Evolutionary conservation across 2,888 invertebrate species (phyloP), one percentile per base, ranked within the genome.

Genomic region (Caenorhabditis becei): DNA sequence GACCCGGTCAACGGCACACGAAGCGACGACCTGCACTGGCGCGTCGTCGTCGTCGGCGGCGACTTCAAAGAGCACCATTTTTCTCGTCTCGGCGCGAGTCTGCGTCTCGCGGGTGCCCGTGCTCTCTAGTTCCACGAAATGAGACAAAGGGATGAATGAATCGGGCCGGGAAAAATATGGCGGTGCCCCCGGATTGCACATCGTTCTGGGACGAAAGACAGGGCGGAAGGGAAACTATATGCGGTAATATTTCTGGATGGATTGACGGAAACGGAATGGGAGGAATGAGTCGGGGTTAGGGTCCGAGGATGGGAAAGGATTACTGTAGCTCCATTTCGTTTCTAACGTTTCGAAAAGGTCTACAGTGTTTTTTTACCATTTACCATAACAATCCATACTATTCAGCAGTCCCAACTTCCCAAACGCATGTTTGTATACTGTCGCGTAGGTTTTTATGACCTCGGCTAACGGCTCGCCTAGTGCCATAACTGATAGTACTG

Each of bases 11-110:
- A 35, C 49, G 20, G 24, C 41, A n/a, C 44, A 44, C 2, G 26
- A 28, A 23, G 14, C 18, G 62, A 66, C 54, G 66, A 65, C 58
- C 54, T 58, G 61, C 53, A 32, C 47, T 18, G 65, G 47, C 18
- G 54, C 63, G 47, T 47, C 47, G 41, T 47, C 47, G 41, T 23
- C 41, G 8, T 14, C 24, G 65, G 47, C 80, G 70, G 80, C 70
- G 28, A 75, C 70, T 69, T 75, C 63, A 75, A 80, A 80, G 80
- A 75, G 66, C 63, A 59, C 80, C 69, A 80, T 80, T 80, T 65
- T 69, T 80, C 70, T 80, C 72, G 79, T 61, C 62, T 63, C 62
- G 66, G 54, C 72, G 62, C 67, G 16, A 35, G 7, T 66, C 63
- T 79, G 74, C 59, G 65, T 62, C 23, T 62, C 67, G 37, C 23